Base-by-base conservation (phyloP, 2,113 vertebrate genomes). In the Bolborhynchus lineola region DNA sequence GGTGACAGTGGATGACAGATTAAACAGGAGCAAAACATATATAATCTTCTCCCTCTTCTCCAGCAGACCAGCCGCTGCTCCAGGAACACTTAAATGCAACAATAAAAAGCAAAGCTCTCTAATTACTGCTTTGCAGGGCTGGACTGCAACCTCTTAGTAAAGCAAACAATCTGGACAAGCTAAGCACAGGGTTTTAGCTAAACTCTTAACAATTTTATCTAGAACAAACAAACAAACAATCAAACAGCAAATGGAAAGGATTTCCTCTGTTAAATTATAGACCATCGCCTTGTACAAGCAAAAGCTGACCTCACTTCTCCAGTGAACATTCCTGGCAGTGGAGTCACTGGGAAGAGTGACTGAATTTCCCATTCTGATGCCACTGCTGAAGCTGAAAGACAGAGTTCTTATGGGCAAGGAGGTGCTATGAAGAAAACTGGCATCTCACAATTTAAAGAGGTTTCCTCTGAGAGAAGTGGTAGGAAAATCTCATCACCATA, bases 11-110 rank as follows among this genome's bases (percentile, higher is more conserved):
- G 42, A 80, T 1, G 6, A 71, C 82, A 64, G 79, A 88, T 86
- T 95, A 82, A 93, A 97, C 93, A 90, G 76, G 81, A 92, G 82
- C 4, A 78, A 82, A 96, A 50, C 52, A 44, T 87, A 18, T 35
- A 81, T 85, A 29, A 69, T 63, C 37, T 53, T 49, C 74, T 96
- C 76, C 35, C 15, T 82, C 44, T 92, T 72, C 77, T 89, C 65
- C 4, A 3, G 57, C 76, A 23, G 52, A 80, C 35, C 35, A 84
- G 77, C 25, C 77, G 69, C 63, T 60, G 52, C 60, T 87, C 35
- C 77, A 81, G 74, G 46, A 82, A 88, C 35, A 64, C 18, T 87
- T 76, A 84, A 82, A 83, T 25, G 42, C 50, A 70, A 37, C 24
- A 91, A 39, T 52, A 75, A 95, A 90, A 92, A 88, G 37, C 26